Percentiles rank a stretch among this genome's conserved stretches.
These are phyloP conservation scores for Marisa cornuarietis DNA, from an alignment of 1,140 invertebrate species.

Conservation along the genomic window DNA sequence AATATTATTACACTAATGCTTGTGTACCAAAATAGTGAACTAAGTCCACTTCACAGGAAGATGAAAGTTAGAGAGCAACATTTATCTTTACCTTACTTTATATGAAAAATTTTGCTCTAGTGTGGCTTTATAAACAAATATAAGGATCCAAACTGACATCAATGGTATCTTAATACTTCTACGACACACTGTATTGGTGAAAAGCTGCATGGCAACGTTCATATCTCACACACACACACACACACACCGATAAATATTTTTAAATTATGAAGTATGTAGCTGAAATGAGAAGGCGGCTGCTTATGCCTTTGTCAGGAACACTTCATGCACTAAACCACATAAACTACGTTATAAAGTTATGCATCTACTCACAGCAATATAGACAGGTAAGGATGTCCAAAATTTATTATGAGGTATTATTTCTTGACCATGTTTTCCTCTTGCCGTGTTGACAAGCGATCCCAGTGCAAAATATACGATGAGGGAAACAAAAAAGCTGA, in stretches of 20 bases:
- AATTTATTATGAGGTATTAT: slow-evolving; percentile 15
- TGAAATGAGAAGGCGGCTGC: not conserved
- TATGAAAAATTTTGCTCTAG: no score
- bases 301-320: not conserved
- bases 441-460: slow-evolving; percentile 14
- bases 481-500: slow-evolving; percentile 16
- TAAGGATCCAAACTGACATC: not conserved
- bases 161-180: not conserved
- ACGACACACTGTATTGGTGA: not conserved
- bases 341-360: not conserved
- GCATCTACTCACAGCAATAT: slow-evolving; percentile 4
- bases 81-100: not conserved
- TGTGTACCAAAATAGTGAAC: not conserved
- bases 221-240: not conserved
- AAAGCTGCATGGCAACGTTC: no score
- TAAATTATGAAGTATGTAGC: not conserved
- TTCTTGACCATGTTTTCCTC: slow-evolving; percentile 9
- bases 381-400: slow-evolving; percentile 13
- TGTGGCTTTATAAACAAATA: not conserved
- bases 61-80: not conserved
- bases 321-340: not conserved
- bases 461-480: slow-evolving; percentile 21
- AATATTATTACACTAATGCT: no score
- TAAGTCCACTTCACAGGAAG: not conserved
- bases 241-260: not conserved